Evolutionary conservation across 2,888 invertebrate species (phyloP), one percentile per base, ranked within the genome.

Genomic region (Aplocera efformata): DNA sequence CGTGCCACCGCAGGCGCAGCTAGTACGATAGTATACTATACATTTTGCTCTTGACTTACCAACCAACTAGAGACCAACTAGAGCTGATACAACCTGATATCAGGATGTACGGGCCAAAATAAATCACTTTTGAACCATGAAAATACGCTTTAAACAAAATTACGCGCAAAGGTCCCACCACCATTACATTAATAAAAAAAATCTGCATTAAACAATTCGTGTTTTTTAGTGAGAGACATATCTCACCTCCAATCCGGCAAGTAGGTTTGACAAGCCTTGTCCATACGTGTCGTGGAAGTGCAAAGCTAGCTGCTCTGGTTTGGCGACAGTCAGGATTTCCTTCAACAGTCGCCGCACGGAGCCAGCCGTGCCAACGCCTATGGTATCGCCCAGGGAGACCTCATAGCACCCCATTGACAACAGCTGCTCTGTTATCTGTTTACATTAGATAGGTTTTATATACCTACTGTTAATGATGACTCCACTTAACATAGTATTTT

Each of bases 241-340:
- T 42, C 46, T 53, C 63, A 94, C 94, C 76, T 98, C 95, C 31
- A 99, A 84, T 7, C 98, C 95, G 3, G 94, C 93, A n/a, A 96
- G 90, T 54, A 98, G 94, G 79, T 99, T 99, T 1, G 95, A 92
- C 32, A 99, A 75, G 0, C 98, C 99, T 77, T 99, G 99, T 0
- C 99, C 99, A 65, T 98, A 99, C 0, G 99, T 99, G 72, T 99
- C 98, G 70, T 99, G 99, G 72, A 98, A 99, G 74, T 99, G 99
- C 13, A 99, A 91, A 0, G 98, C 99, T 37, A 98, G 84, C 51
- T 92, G 90, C 7, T 93, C 86, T 0, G 93, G 89, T 1, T 92
- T 80, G 0, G 92, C 89, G 1, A 91, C 88, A 22, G 86, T 79
- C 6, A 92, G 67, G 0, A 98, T 93, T 67, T 95, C 95, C 36